phyloP scores from a whole-genome alignment of 2,113 vertebrate genomes.

The Emydura subglobosa region DNA sequence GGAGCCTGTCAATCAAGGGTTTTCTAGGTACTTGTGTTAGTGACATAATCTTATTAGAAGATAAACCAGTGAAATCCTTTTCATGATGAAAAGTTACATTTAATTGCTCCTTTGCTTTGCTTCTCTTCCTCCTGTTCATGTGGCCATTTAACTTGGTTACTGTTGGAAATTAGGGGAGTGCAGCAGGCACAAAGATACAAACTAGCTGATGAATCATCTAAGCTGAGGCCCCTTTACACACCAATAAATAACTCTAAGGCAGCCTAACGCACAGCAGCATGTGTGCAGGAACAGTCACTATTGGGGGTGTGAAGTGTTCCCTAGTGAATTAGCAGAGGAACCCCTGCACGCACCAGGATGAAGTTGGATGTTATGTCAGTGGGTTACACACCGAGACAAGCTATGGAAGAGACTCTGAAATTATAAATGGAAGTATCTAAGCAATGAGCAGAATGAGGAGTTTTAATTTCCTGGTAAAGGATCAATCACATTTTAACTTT shows the following conservation, averaged over 20 bases:
- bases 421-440: background rate
- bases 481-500: background rate
- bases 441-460: background rate
- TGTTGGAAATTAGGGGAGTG: conserved; percentile 72
- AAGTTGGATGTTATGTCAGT: conserved; percentile 48
- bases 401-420: conserved; percentile 23
- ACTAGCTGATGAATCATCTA: conserved; percentile 55
- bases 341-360: conserved; percentile 3
- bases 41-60: conserved; percentile 96
- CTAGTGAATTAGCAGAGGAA: conserved; percentile 44
- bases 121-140: conserved; percentile 65
- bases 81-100: conserved; percentile 87
- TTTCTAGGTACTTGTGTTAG: conserved; percentile 89
- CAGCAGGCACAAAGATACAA: conserved; percentile 58
- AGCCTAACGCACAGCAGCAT: background rate
- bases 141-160: conserved; percentile 73
- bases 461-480: background rate
- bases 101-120: conserved; percentile 79
- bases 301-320: conserved; percentile 32
- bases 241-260: accelerated
- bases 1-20: conserved; percentile 94
- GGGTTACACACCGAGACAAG: background rate
- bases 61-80: conserved; percentile 90
- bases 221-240: accelerated
- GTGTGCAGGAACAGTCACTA: background rate